Evolutionary conservation across 2,113 vertebrate genomes (phyloP).

Genomic region (Turdus rufiventris): DNA sequence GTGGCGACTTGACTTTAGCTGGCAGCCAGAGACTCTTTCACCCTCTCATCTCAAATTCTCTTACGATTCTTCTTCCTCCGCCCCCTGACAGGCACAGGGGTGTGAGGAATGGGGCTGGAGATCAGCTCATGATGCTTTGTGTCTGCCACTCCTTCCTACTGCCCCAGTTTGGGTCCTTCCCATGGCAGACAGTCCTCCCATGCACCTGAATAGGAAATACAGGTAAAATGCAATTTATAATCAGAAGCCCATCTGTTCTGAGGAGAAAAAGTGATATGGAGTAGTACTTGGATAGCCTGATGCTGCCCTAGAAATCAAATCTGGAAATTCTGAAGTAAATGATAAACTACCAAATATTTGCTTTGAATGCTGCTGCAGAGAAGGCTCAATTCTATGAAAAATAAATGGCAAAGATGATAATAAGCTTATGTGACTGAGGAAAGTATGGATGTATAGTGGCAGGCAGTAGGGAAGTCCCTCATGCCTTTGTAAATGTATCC

Average conservation of each 20-base stretch:
- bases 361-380: neutral
- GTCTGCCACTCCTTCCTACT: neutral
- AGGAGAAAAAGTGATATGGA: neutral
- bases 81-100: accelerated
- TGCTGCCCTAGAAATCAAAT: neutral
- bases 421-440: neutral
- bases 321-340: neutral
- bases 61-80: neutral
- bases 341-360: accelerated
- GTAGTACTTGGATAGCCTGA: neutral
- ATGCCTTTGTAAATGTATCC: neutral
- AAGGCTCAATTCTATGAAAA: neutral
- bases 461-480: neutral
- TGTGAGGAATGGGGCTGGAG: neutral
- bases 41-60: neutral
- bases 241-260: neutral
- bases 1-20: accelerated
- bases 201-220: neutral
- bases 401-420: neutral
- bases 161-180: neutral
- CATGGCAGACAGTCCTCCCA: neutral
- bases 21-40: neutral
- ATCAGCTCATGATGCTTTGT: neutral
- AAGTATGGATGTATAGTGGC: neutral
- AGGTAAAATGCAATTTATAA: neutral